Evolutionary conservation across 2,113 vertebrate species (phyloP), one percentile per base, ranked within the genome.

Genomic region (Motacilla tschutschensis): DNA sequence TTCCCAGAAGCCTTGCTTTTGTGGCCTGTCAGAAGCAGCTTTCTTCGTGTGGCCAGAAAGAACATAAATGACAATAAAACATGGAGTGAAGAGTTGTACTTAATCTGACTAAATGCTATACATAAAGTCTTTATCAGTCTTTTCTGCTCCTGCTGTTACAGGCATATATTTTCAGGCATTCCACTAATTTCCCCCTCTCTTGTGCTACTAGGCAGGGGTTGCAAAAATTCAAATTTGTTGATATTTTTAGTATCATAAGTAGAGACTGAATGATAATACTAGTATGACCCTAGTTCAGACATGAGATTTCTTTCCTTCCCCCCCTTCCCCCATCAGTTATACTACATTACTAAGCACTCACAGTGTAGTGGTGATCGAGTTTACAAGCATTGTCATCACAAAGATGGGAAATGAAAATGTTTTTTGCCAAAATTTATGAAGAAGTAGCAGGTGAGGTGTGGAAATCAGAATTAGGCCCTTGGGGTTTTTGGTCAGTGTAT

Each of bases 1-100:
- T 18, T 88, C 59, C 64, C 47, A 46, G 50, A 88, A 94, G 75
- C 41, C 53, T 73, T 46, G 50, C 33, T 91, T 70, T 77, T 71
- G 54, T 75, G 65, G 18, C 62, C 28, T 72, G 29, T 87, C 70
- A 60, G 67, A 79, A 83, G 33, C 35, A 26, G 64, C 87, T 93
- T 89, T 93, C 70, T 85, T 93, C 6, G 3, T 74, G 60, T 77
- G 62, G 47, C 77, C 46, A 48, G 31, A 22, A n/a, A 55, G 46
- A 79, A 33, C 3, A 4, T 44, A 64, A 91, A 83, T 31, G 29
- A 57, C 20, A 70, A 35, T 80, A 91, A 79, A 84, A 82, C 25
- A 35, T 19, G 9, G 43, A 66, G 17, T 7, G 26, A 65, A 53
- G 38, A 87, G 25, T 43, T 78, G 19, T 48, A 64, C 16, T 91